Evolutionary conservation across 2,797 vertebrate species (phyloP).

Genomic region (Diplodus sargus): DNA sequence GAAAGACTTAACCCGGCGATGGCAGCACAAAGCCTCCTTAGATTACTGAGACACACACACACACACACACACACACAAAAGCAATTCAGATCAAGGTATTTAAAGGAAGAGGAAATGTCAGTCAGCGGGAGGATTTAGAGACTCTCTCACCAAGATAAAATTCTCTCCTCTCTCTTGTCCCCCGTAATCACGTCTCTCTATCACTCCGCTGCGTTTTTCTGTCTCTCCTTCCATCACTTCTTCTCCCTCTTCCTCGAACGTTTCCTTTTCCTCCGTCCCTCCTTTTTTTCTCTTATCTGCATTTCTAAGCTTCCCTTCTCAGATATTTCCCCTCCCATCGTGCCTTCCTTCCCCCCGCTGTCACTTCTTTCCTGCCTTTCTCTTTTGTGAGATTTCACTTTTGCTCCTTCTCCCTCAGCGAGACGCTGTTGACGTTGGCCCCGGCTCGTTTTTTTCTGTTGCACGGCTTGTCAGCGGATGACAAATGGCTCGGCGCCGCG

Average conservation of each 20-base stretch:
- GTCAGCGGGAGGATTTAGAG: constrained; percentile 70
- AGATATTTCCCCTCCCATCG: constrained; percentile 36
- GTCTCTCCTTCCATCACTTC: constrained; percentile 12
- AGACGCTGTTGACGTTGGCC: constrained; percentile 68
- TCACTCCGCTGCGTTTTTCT: constrained; percentile 50
- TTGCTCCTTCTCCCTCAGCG: constrained; percentile 30
- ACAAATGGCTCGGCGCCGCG: constrained; percentile 62
- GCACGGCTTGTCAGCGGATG: constrained; percentile 70
- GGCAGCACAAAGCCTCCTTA: constrained; percentile 71
- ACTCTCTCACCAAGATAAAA: constrained; percentile 70
- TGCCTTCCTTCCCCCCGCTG: constrained; percentile 48
- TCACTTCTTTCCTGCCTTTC: constrained; percentile 69
- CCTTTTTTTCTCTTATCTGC: constrained; percentile 43
- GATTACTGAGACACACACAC: constrained; percentile 53
- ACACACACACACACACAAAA: constrained; percentile 46
- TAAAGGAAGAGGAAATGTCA: constrained; percentile 77
- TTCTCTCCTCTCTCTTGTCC: constrained; percentile 55
- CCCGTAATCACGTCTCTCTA: constrained; percentile 58
- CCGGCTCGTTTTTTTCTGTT: constrained; percentile 40
- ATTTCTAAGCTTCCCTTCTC: constrained; percentile 44
- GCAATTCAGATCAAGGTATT: constrained; percentile 71
- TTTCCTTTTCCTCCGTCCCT: constrained; percentile 28
- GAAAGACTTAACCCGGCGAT: constrained; percentile 63
- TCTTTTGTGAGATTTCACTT: constrained; percentile 52
- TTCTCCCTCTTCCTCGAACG: constrained; percentile 12